Conservation (phyloP, 2,888 invertebrate genomes). For the Thereva unica region DNA sequence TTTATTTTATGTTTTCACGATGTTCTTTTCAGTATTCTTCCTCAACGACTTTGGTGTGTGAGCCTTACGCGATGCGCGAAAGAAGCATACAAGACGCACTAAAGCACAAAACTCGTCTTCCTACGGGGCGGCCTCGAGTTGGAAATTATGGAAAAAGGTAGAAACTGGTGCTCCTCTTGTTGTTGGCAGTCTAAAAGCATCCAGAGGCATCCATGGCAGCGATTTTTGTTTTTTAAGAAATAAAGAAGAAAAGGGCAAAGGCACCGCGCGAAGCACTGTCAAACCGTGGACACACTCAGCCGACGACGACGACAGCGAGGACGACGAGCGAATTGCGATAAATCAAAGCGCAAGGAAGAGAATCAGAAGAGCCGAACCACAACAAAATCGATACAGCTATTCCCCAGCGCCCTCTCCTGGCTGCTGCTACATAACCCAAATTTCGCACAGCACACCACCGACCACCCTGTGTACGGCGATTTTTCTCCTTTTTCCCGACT, state of each 20-base stretch:
- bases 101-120: neutral
- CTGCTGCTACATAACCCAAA: conserved; percentile 23
- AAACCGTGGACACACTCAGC: conserved; percentile 1
- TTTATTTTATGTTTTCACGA: conserved; percentile 23
- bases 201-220: neutral
- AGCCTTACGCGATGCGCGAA: neutral
- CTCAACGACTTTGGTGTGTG: no score
- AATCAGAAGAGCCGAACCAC: conserved; percentile 23
- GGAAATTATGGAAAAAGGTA: no score
- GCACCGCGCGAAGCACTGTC: conserved; percentile 8
- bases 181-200: no score
- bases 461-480: conserved; percentile 10
- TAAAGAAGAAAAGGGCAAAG: conserved; percentile 10
- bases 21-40: no score
- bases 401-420: conserved; percentile 19
- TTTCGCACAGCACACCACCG: neutral
- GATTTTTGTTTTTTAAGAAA: neutral
- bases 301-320: neutral
- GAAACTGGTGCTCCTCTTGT: no score
- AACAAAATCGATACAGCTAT: conserved; percentile 34
- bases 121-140: neutral
- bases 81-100: conserved; percentile 1
- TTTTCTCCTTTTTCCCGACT: conserved; percentile 16
- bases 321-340: conserved; percentile 14
- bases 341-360: conserved; percentile 20